phyloP scores from a whole-genome alignment of 1,140 invertebrate genomes.

The Aradophagus sp. region DNA sequence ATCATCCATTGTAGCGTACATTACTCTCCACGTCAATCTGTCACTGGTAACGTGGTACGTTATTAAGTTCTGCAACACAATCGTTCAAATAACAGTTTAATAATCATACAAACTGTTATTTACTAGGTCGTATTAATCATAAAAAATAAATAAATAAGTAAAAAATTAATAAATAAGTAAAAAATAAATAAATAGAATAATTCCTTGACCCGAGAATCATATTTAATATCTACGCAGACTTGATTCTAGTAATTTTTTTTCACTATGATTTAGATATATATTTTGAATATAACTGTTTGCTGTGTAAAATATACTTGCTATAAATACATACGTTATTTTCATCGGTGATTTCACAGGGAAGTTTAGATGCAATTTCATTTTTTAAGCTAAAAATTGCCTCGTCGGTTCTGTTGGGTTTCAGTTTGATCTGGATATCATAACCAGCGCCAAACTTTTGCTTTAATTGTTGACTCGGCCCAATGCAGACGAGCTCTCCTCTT shows the following conservation, averaged over 20 bases:
- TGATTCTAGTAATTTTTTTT: no score
- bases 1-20: constrained; percentile 69
- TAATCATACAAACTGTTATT: no score
- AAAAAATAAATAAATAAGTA: no score
- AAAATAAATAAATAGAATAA: no score
- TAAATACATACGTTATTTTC: constrained; percentile 67
- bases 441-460: constrained; percentile 77
- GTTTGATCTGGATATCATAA: constrained; percentile 74
- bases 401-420: constrained; percentile 58
- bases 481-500: constrained; percentile 84
- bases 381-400: constrained; percentile 63
- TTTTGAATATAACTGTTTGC: no score
- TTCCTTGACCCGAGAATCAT: no score
- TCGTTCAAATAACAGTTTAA: no score
- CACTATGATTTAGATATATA: no score
- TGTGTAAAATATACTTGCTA: no score
- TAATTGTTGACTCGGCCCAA: constrained; percentile 82
- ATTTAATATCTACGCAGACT: no score
- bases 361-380: constrained; percentile 57
- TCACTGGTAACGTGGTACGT: constrained; percentile 69
- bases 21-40: constrained; percentile 67
- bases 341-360: constrained; percentile 67
- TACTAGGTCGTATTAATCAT: no score
- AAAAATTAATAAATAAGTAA: no score
- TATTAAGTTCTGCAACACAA: constrained; percentile 67